Base-by-base conservation (phyloP, 2,888 invertebrate genomes). In the Aleiodes leptofemur region DNA sequence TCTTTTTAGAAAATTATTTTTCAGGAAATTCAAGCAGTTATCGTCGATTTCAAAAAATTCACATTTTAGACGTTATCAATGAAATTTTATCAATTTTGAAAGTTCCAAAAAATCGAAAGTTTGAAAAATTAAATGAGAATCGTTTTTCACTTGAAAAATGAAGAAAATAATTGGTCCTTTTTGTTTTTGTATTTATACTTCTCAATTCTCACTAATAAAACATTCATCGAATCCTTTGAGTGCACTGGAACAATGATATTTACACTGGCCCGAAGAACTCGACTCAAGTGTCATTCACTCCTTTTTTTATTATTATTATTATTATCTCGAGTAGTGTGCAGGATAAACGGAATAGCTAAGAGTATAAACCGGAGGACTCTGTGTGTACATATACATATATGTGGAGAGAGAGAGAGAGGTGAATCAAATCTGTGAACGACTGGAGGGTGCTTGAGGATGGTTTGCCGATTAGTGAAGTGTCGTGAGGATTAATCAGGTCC, bases 401-500 rank as follows among this genome's bases (percentile, higher is more conserved):
- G 11, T 43, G 43, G 9, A 43, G 43, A 43, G 43, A 43, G 43
- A 43, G 43, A 43, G 43, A 23, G 23, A 43, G 43, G 43, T 48
- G 43, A 64, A 64, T 64, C 43, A 64, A 64, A 64, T 64, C 48
- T 16, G 64, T 64, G 64, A 64, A 64, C 16, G 64, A 64, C 34
- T 64, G 8, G 64, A 64, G 64, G 64, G 64, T 64, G 16, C 64
- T 64, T 48, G 43, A 13, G 53, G 31, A 73, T 73, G 53, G 64
- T 16, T 55, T 34, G 64, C 43, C 73, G 73, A 73, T 73, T 73
- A 66, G 73, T 73, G 66, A 66, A 73, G 73, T 73, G 55, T 66
- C 66, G 66, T 68, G 43, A 59, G 55, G 66, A 73, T 73, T 73
- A 73, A 66, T 66, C 53, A 53, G 73, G 66, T 43, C 55, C n/a